Conservation (phyloP, 30 jellyfish, hydroid and myxozoan species). For the Aurelia coerulea region DNA sequence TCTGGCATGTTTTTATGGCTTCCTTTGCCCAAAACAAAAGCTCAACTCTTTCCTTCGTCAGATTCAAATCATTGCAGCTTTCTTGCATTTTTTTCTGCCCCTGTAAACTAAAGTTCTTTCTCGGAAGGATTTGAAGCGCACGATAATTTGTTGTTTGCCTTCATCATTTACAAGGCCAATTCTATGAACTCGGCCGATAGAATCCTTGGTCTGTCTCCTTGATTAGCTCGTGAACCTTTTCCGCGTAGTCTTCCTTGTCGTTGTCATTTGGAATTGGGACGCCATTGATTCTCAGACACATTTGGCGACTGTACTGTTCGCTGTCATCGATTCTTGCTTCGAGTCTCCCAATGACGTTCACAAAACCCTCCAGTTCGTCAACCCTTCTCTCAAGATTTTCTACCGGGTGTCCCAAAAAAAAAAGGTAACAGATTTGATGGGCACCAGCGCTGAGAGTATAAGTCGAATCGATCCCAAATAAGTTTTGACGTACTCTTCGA, state of each 20-base stretch:
- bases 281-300: conserved; percentile 40
- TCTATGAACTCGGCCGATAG: conserved; percentile 7
- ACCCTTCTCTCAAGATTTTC: conserved; percentile 27
- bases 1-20: neutral
- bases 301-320: conserved; percentile 6
- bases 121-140: too few species aligned
- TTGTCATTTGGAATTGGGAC: conserved; percentile 12
- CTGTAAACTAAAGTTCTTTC: conserved; percentile 8
- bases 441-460: too few species aligned
- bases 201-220: conserved; percentile 31
- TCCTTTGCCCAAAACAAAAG: neutral
- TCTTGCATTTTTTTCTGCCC: neutral
- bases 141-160: too few species aligned
- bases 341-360: neutral
- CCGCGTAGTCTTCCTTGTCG: conserved; percentile 34
- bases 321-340: neutral
- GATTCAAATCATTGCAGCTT: neutral
- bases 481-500: too few species aligned
- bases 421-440: too few species aligned
- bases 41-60: neutral
- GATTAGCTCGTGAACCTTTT: conserved; percentile 38
- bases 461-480: too few species aligned
- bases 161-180: conserved; percentile 19
- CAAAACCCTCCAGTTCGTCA: conserved; percentile 36
- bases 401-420: too few species aligned